Evolutionary conservation across 2,888 invertebrate species (phyloP), one percentile per base, ranked within the genome.

Genomic region (Gisinianus flammeolus): DNA sequence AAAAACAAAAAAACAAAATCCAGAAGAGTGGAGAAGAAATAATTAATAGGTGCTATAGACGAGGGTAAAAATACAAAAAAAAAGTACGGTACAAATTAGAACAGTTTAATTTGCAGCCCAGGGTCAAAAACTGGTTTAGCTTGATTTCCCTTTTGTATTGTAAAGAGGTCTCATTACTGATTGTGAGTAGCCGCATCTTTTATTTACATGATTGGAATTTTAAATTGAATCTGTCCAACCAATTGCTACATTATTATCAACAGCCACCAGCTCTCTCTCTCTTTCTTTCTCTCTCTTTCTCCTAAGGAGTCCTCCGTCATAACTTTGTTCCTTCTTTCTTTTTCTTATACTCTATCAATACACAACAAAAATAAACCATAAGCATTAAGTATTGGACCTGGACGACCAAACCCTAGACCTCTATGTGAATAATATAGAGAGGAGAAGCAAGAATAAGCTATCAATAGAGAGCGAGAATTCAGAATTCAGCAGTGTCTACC

Each of bases 141-240:
- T 74, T 74, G 74, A 74, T 74, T 74, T 74, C 74, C 74, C 74
- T 74, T 74, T 74, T 66, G 74, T 66, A 62, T 1, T 62, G 62
- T n/a, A 64, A 74, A 74, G 74, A 66, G 74, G 74, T 74, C 74
- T 74, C 74, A 74, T 74, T 66, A 74, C 19, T 19, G 19, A 16
- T 44, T 22, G 44, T 67, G 31, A 26, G n/a, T 12, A 44, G 74
- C 66, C 66, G n/a, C 74, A 74, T 66, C 74, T 66, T 74, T 74
- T 74, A 74, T 74, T 74, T 66, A 54, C 74, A 74, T 74, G 74
- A 74, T 74, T 74, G 74, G 74, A 74, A 74, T 74, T 74, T 74
- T 30, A 74, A 74, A 74, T 74, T 74, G 35, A 74, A 74, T 66
- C 66, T 66, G 52, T 35, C 73, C 33, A 73, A 73, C 12, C 22